A percentile compares a stretch with the other conserved stretches of the same genome.
These are phyloP conservation scores for Microplitis manilae DNA, from an alignment of 2,888 invertebrate species.

Conservation along the genomic window DNA sequence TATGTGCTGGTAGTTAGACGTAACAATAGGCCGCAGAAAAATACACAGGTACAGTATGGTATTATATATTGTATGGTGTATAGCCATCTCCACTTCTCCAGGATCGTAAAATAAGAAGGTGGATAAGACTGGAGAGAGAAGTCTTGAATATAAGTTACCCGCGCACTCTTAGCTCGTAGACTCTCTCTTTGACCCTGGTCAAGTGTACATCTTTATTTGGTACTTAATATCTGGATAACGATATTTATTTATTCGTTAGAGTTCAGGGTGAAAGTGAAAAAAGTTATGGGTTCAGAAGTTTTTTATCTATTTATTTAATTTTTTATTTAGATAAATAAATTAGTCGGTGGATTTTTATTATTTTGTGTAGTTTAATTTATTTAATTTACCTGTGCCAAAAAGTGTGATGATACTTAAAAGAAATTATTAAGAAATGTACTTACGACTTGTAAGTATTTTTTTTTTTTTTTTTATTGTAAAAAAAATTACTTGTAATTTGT, in stretches of 20 bases:
- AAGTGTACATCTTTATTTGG: conserved; percentile 59
- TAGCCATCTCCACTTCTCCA: conserved; percentile 9
- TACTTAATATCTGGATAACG: conserved; percentile 12
- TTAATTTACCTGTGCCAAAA: conserved; percentile 45
- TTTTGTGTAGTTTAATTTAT: neutral
- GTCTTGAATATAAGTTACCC: conserved; percentile 65
- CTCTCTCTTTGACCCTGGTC: conserved; percentile 68
- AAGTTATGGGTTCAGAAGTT: conserved; percentile 27
- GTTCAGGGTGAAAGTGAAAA: conserved; percentile 7
- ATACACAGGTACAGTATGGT: neutral
- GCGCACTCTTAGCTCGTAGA: conserved; percentile 60
- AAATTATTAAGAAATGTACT: conserved; percentile 62
- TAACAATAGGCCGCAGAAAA: neutral
- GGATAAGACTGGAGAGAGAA: conserved; percentile 52
- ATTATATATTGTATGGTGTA: neutral
- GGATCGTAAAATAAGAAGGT: conserved; percentile 43
- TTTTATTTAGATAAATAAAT: neutral
- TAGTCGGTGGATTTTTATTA: neutral
- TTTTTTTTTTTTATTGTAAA: neutral
- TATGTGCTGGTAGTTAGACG: no score
- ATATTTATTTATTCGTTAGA: conserved; percentile 44
- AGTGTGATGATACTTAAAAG: conserved; percentile 59
- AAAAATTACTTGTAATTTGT: neutral
- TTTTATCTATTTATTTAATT: conserved; percentile 1
- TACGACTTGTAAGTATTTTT: conserved; percentile 62